Conservation (phyloP, 2,888 invertebrate species). For the Leucozona laternaria region DNA sequence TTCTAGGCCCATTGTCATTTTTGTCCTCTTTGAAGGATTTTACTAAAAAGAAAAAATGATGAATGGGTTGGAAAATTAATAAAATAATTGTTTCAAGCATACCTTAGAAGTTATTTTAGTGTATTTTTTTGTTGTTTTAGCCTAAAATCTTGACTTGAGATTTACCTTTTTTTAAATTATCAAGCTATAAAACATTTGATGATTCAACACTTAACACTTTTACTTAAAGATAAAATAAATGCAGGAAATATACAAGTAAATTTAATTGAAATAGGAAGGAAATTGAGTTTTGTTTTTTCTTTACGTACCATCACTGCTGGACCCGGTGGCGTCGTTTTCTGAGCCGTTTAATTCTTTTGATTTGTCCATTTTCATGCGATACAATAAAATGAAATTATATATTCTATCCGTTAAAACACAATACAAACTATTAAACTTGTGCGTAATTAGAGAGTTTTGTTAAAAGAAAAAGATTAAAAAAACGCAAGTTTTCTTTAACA, state of each 20-base stretch:
- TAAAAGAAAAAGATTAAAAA: neutral
- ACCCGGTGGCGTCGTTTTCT: neutral
- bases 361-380: constrained; percentile 39
- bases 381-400: neutral
- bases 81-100: constrained; percentile 49
- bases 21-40: neutral
- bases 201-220: constrained; percentile 21
- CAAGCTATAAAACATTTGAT: constrained; percentile 2
- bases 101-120: constrained; percentile 65
- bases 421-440: neutral
- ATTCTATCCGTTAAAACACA: neutral
- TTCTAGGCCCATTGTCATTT: constrained; percentile 46
- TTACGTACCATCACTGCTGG: constrained; percentile 57
- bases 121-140: constrained; percentile 47
- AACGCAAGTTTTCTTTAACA: neutral
- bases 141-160: constrained; percentile 45
- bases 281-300: constrained; percentile 3
- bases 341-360: constrained; percentile 14
- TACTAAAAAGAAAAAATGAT: constrained; percentile 68
- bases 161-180: neutral
- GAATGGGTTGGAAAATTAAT: constrained; percentile 69
- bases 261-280: constrained; percentile 2
- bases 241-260: neutral
- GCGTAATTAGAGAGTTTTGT: neutral
- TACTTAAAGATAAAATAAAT: constrained; percentile 17